Conservation (phyloP, 2,888 invertebrate species). For the Ferrisia virgata region DNA sequence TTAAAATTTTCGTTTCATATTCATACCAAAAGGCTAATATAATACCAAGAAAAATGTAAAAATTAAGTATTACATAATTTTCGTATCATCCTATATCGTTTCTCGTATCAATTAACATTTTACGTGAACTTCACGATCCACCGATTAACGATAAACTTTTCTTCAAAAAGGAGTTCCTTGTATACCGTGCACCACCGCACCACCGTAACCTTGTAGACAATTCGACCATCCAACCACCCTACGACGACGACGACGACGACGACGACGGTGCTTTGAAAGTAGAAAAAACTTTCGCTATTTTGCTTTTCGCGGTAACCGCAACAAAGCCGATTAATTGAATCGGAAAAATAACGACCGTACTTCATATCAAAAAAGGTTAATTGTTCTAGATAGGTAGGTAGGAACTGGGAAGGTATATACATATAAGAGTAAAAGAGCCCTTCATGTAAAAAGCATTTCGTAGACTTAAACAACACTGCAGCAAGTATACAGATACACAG, state of each 20-base stretch:
- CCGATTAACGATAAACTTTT: slow-evolving; percentile 19
- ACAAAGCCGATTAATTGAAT: slow-evolving; percentile 42
- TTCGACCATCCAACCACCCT: too few relatives aligned
- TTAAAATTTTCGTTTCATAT: too few relatives aligned
- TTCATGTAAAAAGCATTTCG: not conserved
- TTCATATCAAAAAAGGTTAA: slow-evolving; percentile 30
- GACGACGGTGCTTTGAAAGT: not conserved
- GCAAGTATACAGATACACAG: not conserved
- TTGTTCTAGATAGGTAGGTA: slow-evolving; percentile 29
- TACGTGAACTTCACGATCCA: not conserved
- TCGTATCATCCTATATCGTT: not conserved
- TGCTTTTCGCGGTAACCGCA: slow-evolving; percentile 10
- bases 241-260: not conserved
- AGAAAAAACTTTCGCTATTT: slow-evolving; percentile 26
- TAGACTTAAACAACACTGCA: not conserved
- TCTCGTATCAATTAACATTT: not conserved
- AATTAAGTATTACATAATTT: too few relatives aligned
- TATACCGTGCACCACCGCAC: too few relatives aligned
- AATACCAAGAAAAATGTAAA: too few relatives aligned
- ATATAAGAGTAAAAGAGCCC: not conserved
- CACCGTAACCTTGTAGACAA: too few relatives aligned
- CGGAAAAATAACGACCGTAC: slow-evolving; percentile 40
- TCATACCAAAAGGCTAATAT: too few relatives aligned
- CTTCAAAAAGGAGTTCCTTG: not conserved
- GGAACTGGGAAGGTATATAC: too few relatives aligned